Conservation (phyloP, 2,888 invertebrate genomes). For the Nymphalis urticae region DNA sequence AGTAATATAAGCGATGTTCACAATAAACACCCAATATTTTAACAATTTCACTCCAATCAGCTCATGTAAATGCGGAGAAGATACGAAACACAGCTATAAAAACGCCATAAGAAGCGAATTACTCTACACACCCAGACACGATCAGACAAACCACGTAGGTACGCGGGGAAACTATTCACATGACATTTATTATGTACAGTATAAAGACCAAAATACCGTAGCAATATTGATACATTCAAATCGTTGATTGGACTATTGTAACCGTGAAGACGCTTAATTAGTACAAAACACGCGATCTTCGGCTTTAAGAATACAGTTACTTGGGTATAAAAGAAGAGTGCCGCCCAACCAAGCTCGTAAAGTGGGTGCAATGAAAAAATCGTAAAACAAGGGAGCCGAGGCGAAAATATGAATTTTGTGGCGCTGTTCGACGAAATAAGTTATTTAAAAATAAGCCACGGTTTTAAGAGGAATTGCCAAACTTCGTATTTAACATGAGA, state of each 20-base stretch:
- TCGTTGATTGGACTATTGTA: conserved; percentile 51
- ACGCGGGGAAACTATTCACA: conserved; percentile 1
- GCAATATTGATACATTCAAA: conserved; percentile 22
- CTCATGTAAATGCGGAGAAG: conserved; percentile 32
- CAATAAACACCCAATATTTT: conserved; percentile 32
- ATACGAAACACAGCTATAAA: conserved; percentile 43
- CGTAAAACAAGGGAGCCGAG: conserved; percentile 69
- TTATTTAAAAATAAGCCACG: conserved; percentile 34
- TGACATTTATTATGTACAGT: conserved; percentile 17
- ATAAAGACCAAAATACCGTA: conserved; percentile 38
- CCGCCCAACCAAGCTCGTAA: conserved; percentile 70
- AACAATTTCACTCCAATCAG: conserved; percentile 28
- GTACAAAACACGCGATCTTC: conserved; percentile 72
- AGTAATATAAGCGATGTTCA: conserved; percentile 5
- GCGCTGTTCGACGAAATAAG: conserved; percentile 45
- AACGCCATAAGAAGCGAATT: conserved; percentile 56
- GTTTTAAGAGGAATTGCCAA: conserved; percentile 20
- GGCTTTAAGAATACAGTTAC: conserved; percentile 62
- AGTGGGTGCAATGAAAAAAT: conserved; percentile 74
- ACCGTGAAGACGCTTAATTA: conserved; percentile 70
- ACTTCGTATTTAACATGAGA: conserved; percentile 14
- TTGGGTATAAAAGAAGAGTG: conserved; percentile 60
- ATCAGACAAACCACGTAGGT: conserved; percentile 1
- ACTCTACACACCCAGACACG: conserved; percentile 49
- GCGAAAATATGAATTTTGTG: conserved; percentile 70